Conservation (phyloP, 2,113 vertebrate genomes). For the Progne subis region DNA sequence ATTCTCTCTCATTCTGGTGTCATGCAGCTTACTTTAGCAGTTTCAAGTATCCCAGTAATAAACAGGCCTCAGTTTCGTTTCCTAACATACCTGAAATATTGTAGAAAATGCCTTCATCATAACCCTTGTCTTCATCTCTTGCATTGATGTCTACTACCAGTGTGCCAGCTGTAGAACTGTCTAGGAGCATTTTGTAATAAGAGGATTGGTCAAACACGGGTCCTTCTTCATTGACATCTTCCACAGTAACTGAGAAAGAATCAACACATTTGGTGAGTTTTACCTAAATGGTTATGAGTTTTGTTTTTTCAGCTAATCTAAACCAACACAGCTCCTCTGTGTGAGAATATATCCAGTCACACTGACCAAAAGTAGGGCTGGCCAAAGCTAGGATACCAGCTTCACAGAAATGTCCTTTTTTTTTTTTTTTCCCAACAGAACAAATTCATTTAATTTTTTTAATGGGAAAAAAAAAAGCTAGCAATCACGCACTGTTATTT, state of each 20-base stretch:
- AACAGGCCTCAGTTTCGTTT: background rate
- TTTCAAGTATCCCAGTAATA: background rate
- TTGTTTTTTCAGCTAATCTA: background rate
- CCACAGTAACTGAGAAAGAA: slow-evolving; percentile 45
- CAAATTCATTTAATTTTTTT: background rate
- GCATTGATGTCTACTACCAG: slow-evolving; percentile 61
- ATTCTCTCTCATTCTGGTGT: background rate
- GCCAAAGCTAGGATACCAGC: background rate
- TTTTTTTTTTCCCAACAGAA: background rate
- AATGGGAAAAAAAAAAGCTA: background rate
- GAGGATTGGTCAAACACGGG: slow-evolving; percentile 43
- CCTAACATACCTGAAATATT: slow-evolving; percentile 41
- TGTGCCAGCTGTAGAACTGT: slow-evolving; percentile 32
- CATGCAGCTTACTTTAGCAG: background rate
- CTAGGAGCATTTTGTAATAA: slow-evolving; percentile 33
- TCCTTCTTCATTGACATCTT: slow-evolving; percentile 67
- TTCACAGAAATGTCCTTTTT: background rate
- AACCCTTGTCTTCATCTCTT: slow-evolving; percentile 30
- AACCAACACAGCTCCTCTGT: background rate
- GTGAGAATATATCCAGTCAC: background rate
- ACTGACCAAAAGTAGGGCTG: background rate
- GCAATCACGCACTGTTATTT: background rate
- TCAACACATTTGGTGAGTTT: background rate
- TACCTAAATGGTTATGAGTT: background rate
- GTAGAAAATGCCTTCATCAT: slow-evolving; percentile 66